phyloP scores from a whole-genome alignment of 2,113 vertebrate species.

The Cricetomys ansorgei region DNA sequence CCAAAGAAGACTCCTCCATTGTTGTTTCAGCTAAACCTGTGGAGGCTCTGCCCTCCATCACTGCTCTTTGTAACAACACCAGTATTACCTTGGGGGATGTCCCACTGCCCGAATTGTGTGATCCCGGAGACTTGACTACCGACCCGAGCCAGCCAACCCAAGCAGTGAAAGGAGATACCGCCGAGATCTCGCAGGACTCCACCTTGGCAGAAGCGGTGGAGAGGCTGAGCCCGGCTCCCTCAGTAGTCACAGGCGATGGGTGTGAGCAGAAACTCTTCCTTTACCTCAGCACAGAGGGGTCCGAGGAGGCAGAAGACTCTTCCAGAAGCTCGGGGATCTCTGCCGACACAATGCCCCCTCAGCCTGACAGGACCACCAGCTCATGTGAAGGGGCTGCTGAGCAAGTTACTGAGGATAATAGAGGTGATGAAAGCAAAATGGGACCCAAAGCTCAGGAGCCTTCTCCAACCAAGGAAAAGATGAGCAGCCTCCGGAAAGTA shows the following conservation, averaged over 20 bases:
- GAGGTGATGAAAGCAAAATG: conserved; percentile 37
- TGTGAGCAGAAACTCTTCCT: conserved; percentile 70
- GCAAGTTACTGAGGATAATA: conserved; percentile 13
- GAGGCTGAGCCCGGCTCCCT: conserved; percentile 63
- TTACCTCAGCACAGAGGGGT: conserved; percentile 62
- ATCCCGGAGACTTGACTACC: conserved; percentile 4
- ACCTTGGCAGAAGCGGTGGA: not conserved
- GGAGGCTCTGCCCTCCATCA: conserved; percentile 37
- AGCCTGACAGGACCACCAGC: conserved; percentile 60
- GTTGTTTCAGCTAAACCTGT: conserved; percentile 60
- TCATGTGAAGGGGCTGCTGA: conserved; percentile 57
- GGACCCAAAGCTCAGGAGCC: conserved; percentile 56
- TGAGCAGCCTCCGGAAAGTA: conserved; percentile 67
- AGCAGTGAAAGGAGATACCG: conserved; percentile 64
- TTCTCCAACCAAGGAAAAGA: conserved; percentile 75
- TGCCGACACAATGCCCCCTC: conserved; percentile 34
- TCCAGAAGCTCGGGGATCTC: conserved; percentile 15
- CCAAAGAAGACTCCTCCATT: conserved; percentile 82
- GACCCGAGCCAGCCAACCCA: conserved; percentile 65
- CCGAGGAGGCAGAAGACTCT: conserved; percentile 63
- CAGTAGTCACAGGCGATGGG: conserved; percentile 24
- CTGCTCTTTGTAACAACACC: conserved; percentile 60
- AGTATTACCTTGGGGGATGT: conserved; percentile 8
- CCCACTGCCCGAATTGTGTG: not conserved
- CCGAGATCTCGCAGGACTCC: conserved; percentile 69